Conservation (phyloP, 2,113 vertebrate species). For the Bubalus kerabau region DNA sequence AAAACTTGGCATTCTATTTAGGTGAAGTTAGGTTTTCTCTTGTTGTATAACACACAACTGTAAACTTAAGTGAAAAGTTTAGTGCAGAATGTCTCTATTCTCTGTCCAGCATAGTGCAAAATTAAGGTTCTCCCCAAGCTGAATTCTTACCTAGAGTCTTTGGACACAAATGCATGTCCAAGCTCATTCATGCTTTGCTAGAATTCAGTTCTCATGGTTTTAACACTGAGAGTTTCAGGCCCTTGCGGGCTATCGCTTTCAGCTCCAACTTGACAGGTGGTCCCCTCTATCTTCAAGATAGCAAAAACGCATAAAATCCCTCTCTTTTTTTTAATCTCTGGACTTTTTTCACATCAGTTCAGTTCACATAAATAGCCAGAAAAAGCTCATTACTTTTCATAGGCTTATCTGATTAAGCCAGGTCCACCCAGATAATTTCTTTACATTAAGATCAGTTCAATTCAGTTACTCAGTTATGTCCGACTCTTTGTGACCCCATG, state of each 20-base stretch:
- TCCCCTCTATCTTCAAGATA: not conserved
- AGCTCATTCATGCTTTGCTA: not conserved
- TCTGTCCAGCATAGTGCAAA: not conserved
- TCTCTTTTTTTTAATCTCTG: not conserved
- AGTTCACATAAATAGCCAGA: not conserved
- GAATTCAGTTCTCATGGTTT: not conserved
- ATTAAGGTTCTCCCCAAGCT: not conserved
- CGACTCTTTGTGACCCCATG: accelerated
- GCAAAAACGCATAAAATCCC: not conserved
- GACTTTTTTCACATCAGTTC: not conserved
- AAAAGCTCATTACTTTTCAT: not conserved
- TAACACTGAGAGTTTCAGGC: not conserved
- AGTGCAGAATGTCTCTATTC: not conserved
- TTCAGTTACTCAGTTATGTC: not conserved
- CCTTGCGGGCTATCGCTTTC: not conserved
- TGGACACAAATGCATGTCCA: not conserved
- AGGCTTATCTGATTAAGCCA: not conserved
- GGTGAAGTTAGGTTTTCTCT: not conserved
- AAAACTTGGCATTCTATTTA: not conserved
- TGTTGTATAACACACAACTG: not conserved
- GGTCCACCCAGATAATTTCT: not conserved
- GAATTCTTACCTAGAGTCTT: not conserved
- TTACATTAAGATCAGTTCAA: not conserved
- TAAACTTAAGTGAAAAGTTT: not conserved
- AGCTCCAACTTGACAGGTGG: not conserved